A percentile compares a stretch with the other conserved stretches of the same genome.
These are phyloP conservation scores for Phaonia tiefii DNA, from an alignment of 2,888 invertebrate genomes.

Conservation along the genomic window DNA sequence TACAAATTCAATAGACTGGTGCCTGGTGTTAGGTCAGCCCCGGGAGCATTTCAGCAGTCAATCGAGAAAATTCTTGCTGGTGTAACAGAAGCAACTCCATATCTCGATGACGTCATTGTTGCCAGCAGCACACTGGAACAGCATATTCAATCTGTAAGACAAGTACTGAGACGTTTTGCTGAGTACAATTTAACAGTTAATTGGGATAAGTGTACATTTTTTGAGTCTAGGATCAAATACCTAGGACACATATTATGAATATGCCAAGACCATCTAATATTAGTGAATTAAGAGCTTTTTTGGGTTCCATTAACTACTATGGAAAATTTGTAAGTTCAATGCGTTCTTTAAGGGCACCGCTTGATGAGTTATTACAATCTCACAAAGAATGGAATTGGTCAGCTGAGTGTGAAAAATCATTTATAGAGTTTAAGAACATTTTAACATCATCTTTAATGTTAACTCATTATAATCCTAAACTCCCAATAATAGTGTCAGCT, in stretches of 20 bases:
- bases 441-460: slow-evolving; percentile 50
- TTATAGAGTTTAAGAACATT: slow-evolving; percentile 62
- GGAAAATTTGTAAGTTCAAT: slow-evolving; percentile 59
- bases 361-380: slow-evolving; percentile 53
- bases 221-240: slow-evolving; percentile 48
- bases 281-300: slow-evolving; percentile 47
- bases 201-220: slow-evolving; percentile 60
- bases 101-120: slow-evolving; percentile 66
- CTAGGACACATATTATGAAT: slow-evolving; percentile 43
- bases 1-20: no score
- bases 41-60: slow-evolving; percentile 65
- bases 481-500: slow-evolving; percentile 54
- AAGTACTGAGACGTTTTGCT: slow-evolving; percentile 45
- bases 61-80: slow-evolving; percentile 62
- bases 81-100: slow-evolving; percentile 47
- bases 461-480: slow-evolving; percentile 55
- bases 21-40: slow-evolving; percentile 68
- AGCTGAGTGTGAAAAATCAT: slow-evolving; percentile 59
- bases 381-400: slow-evolving; percentile 56
- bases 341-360: slow-evolving; percentile 42
- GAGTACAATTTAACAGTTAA: slow-evolving; percentile 55
- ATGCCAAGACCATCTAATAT: slow-evolving; percentile 53
- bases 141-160: slow-evolving; percentile 39
- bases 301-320: slow-evolving; percentile 64
- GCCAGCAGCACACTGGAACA: slow-evolving; percentile 50